phyloP scores from a whole-genome alignment of 2,888 invertebrate genomes.

The Amphipyra tragopoginis region DNA sequence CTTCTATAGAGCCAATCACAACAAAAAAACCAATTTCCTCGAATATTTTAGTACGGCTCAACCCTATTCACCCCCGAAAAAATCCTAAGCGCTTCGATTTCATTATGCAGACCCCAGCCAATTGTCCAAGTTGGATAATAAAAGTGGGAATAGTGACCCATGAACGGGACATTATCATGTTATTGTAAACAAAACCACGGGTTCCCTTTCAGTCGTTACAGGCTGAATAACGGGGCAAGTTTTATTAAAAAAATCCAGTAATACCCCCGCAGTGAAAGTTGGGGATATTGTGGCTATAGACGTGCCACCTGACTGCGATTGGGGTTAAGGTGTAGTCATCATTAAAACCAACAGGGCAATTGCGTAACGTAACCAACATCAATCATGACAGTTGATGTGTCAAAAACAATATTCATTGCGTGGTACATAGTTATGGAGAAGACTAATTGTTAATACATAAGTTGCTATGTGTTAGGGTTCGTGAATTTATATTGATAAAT shows the following conservation, averaged over 20 bases:
- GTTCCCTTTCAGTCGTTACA: conserved; percentile 36
- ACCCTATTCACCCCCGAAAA: conserved; percentile 31
- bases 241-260: conserved; percentile 57
- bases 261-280: conserved; percentile 28
- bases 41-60: conserved; percentile 29
- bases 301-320: conserved; percentile 24
- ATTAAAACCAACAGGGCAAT: too few species aligned
- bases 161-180: conserved; percentile 56
- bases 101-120: conserved; percentile 52
- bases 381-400: too few species aligned
- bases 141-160: conserved; percentile 55
- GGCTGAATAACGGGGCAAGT: conserved; percentile 55
- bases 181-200: conserved; percentile 61
- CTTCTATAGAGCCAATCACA: too few species aligned
- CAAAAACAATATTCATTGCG: too few species aligned
- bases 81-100: conserved; percentile 45
- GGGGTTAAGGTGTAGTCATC: conserved; percentile 8
- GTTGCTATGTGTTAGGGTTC: too few species aligned
- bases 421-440: too few species aligned
- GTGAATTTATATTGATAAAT: too few species aligned
- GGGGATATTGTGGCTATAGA: background rate
- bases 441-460: too few species aligned
- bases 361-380: too few species aligned
- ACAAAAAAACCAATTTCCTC: conserved; percentile 19
- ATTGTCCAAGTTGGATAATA: conserved; percentile 57